Percentiles rank a stretch among this genome's conserved stretches.
Evolutionary conservation across 1,140 invertebrate species (phyloP).

Genomic region (Anadara kagoshimensis): DNA sequence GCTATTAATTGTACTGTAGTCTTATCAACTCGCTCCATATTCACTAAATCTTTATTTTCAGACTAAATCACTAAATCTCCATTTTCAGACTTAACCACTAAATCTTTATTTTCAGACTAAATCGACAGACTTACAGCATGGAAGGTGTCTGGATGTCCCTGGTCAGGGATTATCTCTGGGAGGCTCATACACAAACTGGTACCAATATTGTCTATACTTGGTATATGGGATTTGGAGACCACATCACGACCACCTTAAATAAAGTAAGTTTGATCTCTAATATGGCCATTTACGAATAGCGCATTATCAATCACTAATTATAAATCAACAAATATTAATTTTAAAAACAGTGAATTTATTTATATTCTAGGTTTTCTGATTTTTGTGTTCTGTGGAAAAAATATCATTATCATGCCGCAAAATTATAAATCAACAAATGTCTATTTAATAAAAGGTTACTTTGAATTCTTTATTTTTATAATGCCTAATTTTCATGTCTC

Average conservation of each 20-base stretch:
- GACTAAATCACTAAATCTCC: not conserved
- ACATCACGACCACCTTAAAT: not conserved
- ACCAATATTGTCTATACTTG: conserved; percentile 4
- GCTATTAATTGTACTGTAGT: not conserved
- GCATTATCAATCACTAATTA: not conserved
- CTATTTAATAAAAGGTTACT: not conserved
- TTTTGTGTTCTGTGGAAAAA: not conserved
- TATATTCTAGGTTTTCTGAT: not conserved
- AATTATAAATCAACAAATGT: not conserved
- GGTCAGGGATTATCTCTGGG: not conserved
- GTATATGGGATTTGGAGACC: conserved; percentile 1
- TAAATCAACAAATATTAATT: not conserved
- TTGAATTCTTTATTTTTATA: too few species aligned
- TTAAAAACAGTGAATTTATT: not conserved
- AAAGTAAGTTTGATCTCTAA: not conserved
- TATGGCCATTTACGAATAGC: not conserved
- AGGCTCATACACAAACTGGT: not conserved
- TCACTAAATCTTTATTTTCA: not conserved
- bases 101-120: conserved; percentile 5
- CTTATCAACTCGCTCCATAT: not conserved
- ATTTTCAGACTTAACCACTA: not conserved
- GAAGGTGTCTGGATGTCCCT: too few species aligned
- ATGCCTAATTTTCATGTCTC: too few species aligned
- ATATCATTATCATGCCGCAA: not conserved
- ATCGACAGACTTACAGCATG: not conserved